Evolutionary conservation across 2,888 invertebrate species (phyloP).

Genomic region (Pomacea canaliculata): DNA sequence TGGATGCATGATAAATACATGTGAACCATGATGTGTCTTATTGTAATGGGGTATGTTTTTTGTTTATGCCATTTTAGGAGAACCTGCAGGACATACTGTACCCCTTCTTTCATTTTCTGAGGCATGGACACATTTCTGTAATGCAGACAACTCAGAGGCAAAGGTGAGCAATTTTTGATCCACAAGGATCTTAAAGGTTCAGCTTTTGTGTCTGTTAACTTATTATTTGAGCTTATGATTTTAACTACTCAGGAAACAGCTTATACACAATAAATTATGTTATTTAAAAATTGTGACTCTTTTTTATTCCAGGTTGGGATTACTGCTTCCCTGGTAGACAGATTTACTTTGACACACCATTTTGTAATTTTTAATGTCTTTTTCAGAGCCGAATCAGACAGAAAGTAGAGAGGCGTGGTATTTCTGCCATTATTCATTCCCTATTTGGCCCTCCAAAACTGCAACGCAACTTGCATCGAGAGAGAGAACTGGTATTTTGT

Average conservation of each 20-base stretch:
- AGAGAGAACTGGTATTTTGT: conserved; percentile 71
- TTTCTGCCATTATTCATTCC: conserved; percentile 60
- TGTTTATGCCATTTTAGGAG: neutral
- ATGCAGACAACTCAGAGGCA: conserved; percentile 31
- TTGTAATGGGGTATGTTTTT: neutral
- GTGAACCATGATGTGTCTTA: neutral
- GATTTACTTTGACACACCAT: too few relatives aligned
- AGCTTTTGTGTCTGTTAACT: too few relatives aligned
- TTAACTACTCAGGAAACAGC: too few relatives aligned
- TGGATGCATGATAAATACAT: neutral
- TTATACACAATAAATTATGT: too few relatives aligned
- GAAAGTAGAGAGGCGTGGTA: conserved; percentile 50
- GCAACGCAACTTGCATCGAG: conserved; percentile 61
- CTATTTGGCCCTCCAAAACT: conserved; percentile 71
- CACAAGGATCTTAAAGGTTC: too few relatives aligned
- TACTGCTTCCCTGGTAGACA: too few relatives aligned
- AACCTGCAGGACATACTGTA: neutral
- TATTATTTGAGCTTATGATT: too few relatives aligned
- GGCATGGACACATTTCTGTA: conserved; percentile 25
- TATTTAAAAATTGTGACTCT: too few relatives aligned
- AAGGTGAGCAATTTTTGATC: conserved; percentile 16
- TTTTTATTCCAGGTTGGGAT: too few relatives aligned
- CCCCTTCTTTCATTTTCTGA: conserved; percentile 15
- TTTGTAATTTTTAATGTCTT: neutral
- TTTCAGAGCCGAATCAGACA: conserved; percentile 50